phyloP scores from a whole-genome alignment of 2,113 vertebrate genomes.

The Vidua macroura region DNA sequence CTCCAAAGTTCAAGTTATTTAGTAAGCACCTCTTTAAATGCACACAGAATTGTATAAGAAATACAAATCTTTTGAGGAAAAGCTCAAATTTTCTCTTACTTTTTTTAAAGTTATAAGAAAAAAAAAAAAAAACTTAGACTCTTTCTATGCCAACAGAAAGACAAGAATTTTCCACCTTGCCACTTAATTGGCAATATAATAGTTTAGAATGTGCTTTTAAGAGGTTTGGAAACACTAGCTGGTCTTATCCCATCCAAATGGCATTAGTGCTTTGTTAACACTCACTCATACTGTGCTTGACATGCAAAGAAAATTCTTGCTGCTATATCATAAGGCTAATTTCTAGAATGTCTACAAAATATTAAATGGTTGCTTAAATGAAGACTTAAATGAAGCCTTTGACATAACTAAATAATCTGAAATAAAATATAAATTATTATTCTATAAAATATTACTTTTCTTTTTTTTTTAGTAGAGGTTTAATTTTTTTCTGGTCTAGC shows the following conservation, averaged over 20 bases:
- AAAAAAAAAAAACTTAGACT: neutral
- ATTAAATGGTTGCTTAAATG: neutral
- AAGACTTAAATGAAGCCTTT: neutral
- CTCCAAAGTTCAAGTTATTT: neutral
- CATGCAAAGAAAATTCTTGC: slow-evolving; percentile 29
- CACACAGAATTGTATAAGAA: neutral
- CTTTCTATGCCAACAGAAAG: slow-evolving; percentile 57
- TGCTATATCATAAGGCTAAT: neutral
- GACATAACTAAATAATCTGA: neutral
- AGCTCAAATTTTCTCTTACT: slow-evolving; percentile 16
- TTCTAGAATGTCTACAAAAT: neutral
- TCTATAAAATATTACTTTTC: neutral
- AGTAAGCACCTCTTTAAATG: neutral
- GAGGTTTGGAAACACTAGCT: slow-evolving; percentile 49
- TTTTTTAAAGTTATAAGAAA: neutral
- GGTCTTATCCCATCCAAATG: slow-evolving; percentile 57
- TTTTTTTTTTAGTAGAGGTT: neutral
- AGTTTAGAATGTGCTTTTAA: slow-evolving; percentile 50
- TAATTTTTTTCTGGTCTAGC: neutral
- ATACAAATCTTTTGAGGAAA: neutral
- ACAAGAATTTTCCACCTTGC: slow-evolving; percentile 74
- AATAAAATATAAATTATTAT: neutral
- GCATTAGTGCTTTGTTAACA: slow-evolving; percentile 68
- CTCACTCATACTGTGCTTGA: neutral
- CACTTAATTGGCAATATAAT: slow-evolving; percentile 67